Conservation (phyloP, 2,797 vertebrate species). For the Molothrus ater region DNA sequence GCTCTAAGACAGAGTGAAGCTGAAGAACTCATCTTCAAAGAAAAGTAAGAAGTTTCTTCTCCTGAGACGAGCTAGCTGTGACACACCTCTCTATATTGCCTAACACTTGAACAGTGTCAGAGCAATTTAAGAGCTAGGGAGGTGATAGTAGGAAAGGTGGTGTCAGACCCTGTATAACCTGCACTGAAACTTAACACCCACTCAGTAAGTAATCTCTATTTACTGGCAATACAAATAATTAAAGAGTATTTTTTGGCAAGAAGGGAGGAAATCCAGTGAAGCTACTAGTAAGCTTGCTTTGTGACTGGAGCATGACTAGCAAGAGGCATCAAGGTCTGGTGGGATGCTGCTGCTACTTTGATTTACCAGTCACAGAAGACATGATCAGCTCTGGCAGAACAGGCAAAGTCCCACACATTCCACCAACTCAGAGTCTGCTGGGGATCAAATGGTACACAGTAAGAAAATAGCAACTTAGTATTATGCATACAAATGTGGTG, state of each 20-base stretch:
- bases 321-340: neutral
- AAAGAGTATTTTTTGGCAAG: neutral
- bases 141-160: neutral
- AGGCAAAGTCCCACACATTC: neutral
- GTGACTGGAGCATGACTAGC: neutral
- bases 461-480: neutral
- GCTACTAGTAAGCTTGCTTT: neutral
- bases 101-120: neutral
- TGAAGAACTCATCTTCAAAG: neutral
- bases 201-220: neutral
- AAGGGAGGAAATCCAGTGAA: neutral
- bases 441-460: neutral
- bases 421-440: neutral
- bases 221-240: neutral
- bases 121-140: neutral
- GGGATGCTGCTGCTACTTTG: neutral
- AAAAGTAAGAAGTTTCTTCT: neutral
- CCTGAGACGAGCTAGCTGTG: neutral
- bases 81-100: neutral
- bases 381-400: neutral
- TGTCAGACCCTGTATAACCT: neutral
- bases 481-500: neutral
- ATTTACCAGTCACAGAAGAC: neutral
- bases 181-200: neutral
- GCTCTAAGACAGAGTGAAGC: neutral